Evolutionary conservation across 2,113 vertebrate genomes (phyloP).

Genomic region (Ammodytes dubius): DNA sequence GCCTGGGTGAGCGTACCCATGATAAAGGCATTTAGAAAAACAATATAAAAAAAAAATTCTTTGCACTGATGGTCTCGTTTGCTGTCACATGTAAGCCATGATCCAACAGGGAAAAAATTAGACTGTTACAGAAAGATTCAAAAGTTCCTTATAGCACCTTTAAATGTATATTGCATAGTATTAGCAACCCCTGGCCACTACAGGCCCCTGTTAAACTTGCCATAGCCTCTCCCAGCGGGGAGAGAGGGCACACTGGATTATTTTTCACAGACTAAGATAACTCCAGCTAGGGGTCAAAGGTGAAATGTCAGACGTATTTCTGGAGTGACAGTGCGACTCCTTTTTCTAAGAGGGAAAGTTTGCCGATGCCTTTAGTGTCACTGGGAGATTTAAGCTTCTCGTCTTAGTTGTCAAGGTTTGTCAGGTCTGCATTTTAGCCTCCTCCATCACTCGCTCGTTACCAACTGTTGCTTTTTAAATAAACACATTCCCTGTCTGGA

Average conservation of each 20-base stretch:
- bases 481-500: not conserved
- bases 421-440: not conserved
- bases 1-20: too few relatives aligned
- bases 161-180: too few relatives aligned
- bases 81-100: too few relatives aligned
- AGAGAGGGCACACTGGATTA: slow-evolving; percentile 6
- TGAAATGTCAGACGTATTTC: slow-evolving; percentile 29
- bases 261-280: slow-evolving; percentile 48
- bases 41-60: too few relatives aligned
- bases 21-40: too few relatives aligned
- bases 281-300: slow-evolving; percentile 39
- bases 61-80: too few relatives aligned
- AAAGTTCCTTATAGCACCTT: too few relatives aligned
- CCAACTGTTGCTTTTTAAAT: too few relatives aligned
- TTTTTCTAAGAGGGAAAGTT: slow-evolving; percentile 35
- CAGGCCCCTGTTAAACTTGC: not conserved
- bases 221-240: not conserved
- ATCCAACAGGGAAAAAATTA: too few relatives aligned
- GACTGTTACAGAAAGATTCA: too few relatives aligned
- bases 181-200: not conserved
- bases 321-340: slow-evolving; percentile 25
- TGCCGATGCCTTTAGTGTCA: slow-evolving; percentile 13
- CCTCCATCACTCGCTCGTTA: not conserved
- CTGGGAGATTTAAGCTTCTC: not conserved
- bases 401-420: slow-evolving; percentile 13